phyloP scores from a whole-genome alignment of 2,888 invertebrate species.

The Atrina japonica region DNA sequence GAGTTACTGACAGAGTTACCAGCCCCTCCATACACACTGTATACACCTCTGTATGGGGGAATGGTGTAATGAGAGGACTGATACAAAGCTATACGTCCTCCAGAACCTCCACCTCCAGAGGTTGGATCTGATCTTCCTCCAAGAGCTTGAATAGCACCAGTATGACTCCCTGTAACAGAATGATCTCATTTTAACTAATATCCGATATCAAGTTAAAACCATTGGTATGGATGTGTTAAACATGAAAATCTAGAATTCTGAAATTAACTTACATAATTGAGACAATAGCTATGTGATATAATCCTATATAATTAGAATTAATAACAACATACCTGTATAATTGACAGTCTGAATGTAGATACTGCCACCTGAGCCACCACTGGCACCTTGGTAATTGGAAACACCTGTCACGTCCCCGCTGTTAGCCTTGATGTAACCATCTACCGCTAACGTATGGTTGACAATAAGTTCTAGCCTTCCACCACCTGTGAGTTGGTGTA shows the following conservation, averaged over 20 bases:
- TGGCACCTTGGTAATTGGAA: slow-evolving; percentile 37
- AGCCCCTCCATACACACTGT: slow-evolving; percentile 60
- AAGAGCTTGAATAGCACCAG: slow-evolving; percentile 65
- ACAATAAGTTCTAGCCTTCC: slow-evolving; percentile 60
- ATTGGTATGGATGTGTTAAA: too few relatives aligned
- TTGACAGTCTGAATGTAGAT: slow-evolving; percentile 59
- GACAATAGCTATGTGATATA: too few relatives aligned
- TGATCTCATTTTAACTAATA: neutral
- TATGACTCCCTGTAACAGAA: slow-evolving; percentile 64
- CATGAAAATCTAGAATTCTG: too few relatives aligned
- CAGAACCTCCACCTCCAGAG: slow-evolving; percentile 64
- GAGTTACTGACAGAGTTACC: slow-evolving; percentile 45
- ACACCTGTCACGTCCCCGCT: slow-evolving; percentile 49
- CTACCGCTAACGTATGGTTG: slow-evolving; percentile 54
- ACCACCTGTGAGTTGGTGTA: slow-evolving; percentile 50
- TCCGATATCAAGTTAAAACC: neutral
- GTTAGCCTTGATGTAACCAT: slow-evolving; percentile 64
- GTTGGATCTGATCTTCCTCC: slow-evolving; percentile 61
- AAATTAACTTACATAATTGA: too few relatives aligned
- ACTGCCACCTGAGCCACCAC: slow-evolving; percentile 71
- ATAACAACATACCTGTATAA: slow-evolving; percentile 57
- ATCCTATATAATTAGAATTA: too few relatives aligned
- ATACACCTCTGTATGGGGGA: slow-evolving; percentile 62
- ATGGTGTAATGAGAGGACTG: slow-evolving; percentile 59
- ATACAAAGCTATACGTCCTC: slow-evolving; percentile 69